Conservation (phyloP, 2,113 vertebrate genomes). For the Solea senegalensis region DNA sequence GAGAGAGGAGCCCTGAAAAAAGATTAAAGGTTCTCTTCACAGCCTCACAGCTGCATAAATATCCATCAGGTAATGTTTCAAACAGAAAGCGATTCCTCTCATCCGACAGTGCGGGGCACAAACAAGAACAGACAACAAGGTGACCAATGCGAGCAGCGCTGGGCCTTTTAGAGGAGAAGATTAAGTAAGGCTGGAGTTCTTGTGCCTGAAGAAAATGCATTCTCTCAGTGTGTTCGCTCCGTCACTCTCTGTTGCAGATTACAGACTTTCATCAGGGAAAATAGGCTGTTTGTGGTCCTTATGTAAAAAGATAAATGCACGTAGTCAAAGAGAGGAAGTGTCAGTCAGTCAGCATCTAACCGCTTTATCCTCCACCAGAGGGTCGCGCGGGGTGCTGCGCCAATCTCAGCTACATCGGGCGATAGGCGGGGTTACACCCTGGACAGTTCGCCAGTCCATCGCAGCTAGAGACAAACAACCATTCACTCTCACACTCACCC, state of each 20-base stretch:
- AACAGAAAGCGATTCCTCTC: slow-evolving; percentile 74
- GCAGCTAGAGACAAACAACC: too few relatives aligned
- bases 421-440: too few relatives aligned
- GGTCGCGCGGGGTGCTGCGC: too few relatives aligned
- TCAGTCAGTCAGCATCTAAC: too few relatives aligned
- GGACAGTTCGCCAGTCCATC: too few relatives aligned
- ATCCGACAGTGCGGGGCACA: slow-evolving; percentile 70
- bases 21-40: slow-evolving; percentile 74
- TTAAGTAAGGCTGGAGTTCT: slow-evolving; percentile 19
- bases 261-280: slow-evolving; percentile 52
- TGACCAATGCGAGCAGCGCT: slow-evolving; percentile 48
- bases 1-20: slow-evolving; percentile 40
- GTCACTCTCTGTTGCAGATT: slow-evolving; percentile 53
- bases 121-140: slow-evolving; percentile 74
- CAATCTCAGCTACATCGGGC: too few relatives aligned
- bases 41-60: slow-evolving; percentile 81
- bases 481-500: too few relatives aligned
- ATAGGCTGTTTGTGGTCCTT: slow-evolving; percentile 50
- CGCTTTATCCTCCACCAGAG: too few relatives aligned
- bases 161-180: slow-evolving; percentile 47
- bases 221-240: slow-evolving; percentile 45
- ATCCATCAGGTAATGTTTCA: slow-evolving; percentile 76
- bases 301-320: slow-evolving; percentile 41
- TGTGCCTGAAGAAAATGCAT: slow-evolving; percentile 61
- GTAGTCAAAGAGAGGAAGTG: neutral